Evolutionary conservation across 92 coral and sea anemone genomes (phyloP), one percentile per base, ranked within the genome.

Genomic region (Phenganax stokvisi): DNA sequence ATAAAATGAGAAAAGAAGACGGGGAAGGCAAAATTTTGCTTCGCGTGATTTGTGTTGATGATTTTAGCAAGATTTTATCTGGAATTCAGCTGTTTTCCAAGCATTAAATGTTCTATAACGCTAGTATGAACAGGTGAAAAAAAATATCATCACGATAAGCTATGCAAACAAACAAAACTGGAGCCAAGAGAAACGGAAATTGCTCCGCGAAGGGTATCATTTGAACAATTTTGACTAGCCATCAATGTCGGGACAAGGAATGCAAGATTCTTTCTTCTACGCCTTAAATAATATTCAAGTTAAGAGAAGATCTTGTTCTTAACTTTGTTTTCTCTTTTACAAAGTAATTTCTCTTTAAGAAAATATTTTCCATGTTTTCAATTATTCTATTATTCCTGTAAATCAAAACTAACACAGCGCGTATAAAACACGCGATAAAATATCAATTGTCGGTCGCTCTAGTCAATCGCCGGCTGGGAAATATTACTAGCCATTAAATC

Each of bases 281-380:
- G 12, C 73, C 53, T 68, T 10, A 30, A 66, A 51, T 20, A 20
- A 20, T 20, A 51, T 2, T 53, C 73, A 68, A 25, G 31, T 17
- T 37, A 11, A 7, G 3, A 56, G 69, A 31, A 20, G 25, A 20
- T 20, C 25, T 20, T 57, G 9, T 76, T 15, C 51, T 15, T 67
- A 20, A 61, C 59, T 79, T 79, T 79, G 83, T 79, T 79, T 79
- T 79, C 53, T 79, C 63, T 79, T 63, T 79, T 62, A 79, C 63
- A 79, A 74, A 79, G 83, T 79, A 79, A 79, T 79, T 79, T 64
- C 73, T 79, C 51, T 62, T 20, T 63, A 69, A 57, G 83, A 79
- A 79, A 79, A 79, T 79, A 79, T 79, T 79, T 79, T 79, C 73
- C 83, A 62, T 79, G 81, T 76, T 54, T 47, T 79, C 74, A 79